Percentiles rank a stretch among this genome's conserved stretches.
These are phyloP conservation scores for Brachyopa scutellaris DNA, from an alignment of 2,888 invertebrate species.

Conservation along the genomic window DNA sequence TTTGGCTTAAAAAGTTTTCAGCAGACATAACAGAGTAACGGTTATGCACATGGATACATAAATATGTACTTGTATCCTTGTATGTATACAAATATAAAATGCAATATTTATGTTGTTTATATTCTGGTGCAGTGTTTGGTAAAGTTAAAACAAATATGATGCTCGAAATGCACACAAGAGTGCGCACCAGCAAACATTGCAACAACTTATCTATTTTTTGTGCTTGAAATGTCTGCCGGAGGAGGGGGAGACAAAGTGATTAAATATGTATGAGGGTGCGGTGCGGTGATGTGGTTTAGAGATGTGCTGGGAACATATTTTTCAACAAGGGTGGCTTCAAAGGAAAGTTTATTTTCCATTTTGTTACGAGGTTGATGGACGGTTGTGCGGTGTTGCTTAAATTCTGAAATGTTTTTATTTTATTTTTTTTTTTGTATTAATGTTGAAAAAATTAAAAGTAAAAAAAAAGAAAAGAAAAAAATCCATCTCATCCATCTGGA, in stretches of 20 bases:
- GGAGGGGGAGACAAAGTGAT: slow-evolving; percentile 14
- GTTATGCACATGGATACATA: too few species aligned
- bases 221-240: slow-evolving; percentile 13
- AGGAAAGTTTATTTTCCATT: slow-evolving; percentile 1
- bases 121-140: slow-evolving; percentile 32
- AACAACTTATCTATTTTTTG: slow-evolving; percentile 38
- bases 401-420: slow-evolving; percentile 1
- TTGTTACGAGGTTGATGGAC: neutral
- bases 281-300: neutral
- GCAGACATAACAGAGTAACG: too few species aligned
- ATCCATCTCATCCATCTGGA: slow-evolving; percentile 4
- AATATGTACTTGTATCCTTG: too few species aligned
- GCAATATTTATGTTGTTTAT: too few species aligned
- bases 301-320: slow-evolving; percentile 7
- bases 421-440: neutral
- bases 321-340: slow-evolving; percentile 5
- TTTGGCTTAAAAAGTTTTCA: too few species aligned
- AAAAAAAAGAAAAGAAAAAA: too few species aligned
- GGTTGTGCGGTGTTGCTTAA: neutral
- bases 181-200: too few species aligned
- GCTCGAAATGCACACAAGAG: too few species aligned
- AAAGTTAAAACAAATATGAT: slow-evolving; percentile 50
- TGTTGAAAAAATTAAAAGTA: neutral
- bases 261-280: slow-evolving; percentile 39
- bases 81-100: too few species aligned